Conservation (phyloP, 2,888 invertebrate genomes). For the Aphodius sticticus region DNA sequence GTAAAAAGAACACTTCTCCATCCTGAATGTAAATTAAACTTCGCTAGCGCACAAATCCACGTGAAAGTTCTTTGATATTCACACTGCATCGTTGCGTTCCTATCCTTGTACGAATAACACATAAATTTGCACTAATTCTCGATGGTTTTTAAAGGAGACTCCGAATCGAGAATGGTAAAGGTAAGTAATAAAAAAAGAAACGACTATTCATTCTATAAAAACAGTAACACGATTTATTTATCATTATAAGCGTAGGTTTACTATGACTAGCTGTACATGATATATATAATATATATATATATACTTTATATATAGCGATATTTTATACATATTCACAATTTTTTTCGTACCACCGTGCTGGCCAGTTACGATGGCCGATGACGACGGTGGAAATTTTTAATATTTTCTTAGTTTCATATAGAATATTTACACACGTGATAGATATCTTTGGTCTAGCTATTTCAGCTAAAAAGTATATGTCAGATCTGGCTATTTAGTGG, state of each 20-base stretch:
- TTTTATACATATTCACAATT: conserved; percentile 59
- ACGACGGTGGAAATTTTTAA: conserved; percentile 33
- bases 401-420: conserved; percentile 15
- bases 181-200: conserved; percentile 49
- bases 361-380: conserved; percentile 12
- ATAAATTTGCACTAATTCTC: not conserved
- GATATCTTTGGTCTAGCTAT: conserved; percentile 61
- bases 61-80: conserved; percentile 16
- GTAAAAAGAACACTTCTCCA: not conserved
- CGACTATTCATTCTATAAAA: conserved; percentile 61
- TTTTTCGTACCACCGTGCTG: conserved; percentile 49
- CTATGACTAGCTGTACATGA: conserved; percentile 63
- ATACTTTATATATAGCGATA: conserved; percentile 53
- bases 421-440: conserved; percentile 56
- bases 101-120: conserved; percentile 4
- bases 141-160: not conserved
- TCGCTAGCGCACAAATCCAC: conserved; percentile 1
- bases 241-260: conserved; percentile 60
- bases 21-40: not conserved
- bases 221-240: conserved; percentile 62
- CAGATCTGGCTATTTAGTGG: conserved; percentile 41
- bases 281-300: conserved; percentile 57
- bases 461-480: conserved; percentile 44
- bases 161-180: not conserved
- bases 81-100: not conserved